Evolutionary conservation across 2,113 vertebrate species (phyloP), one percentile per base, ranked within the genome.

Genomic region (Solea solea): DNA sequence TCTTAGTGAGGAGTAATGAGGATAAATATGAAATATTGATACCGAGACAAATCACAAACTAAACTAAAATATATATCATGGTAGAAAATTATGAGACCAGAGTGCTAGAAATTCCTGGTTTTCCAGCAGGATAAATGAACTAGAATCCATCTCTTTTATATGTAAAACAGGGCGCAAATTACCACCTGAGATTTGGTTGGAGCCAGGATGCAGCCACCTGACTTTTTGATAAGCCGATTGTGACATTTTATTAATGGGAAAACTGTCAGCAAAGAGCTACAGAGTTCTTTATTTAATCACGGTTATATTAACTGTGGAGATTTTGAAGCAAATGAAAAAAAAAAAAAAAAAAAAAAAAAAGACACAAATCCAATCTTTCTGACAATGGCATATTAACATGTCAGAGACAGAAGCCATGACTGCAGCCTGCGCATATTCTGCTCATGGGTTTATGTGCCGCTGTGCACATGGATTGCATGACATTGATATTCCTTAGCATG

Each of bases 181-280:
- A 86, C 64, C 78, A 90, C 86, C 84, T 88, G 88, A 90, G 82
- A 85, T 81, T 80, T 90, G 81, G 69, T 82, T 82, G 53, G 63
- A 72, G 83, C 54, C 75, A 53, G 65, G 42, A 84, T 85, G 71
- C 86, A 60, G 74, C 55, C 52, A 81, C 21, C 61, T 0, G 28
- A 84, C 71, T 86, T 83, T 88, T 84, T 71, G 57, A 86, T 84
- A 86, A 87, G 72, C 75, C 65, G 85, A 88, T 91, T 92, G 77
- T 91, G 89, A 88, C 90, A 84, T 88, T 87, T 91, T 83, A 92
- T 90, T 91, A 93, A 92, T 92, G 74, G 81, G 72, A 78, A 78
- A 85, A 69, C 83, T 91, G 91, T 90, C 87, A 81, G 75, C 27
- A 34, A 51, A 50, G 53, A 53, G 59, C 77, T 28, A 70, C 50